Evolutionary conservation across 2,113 vertebrate species (phyloP).

Genomic region (Podarcis muralis): DNA sequence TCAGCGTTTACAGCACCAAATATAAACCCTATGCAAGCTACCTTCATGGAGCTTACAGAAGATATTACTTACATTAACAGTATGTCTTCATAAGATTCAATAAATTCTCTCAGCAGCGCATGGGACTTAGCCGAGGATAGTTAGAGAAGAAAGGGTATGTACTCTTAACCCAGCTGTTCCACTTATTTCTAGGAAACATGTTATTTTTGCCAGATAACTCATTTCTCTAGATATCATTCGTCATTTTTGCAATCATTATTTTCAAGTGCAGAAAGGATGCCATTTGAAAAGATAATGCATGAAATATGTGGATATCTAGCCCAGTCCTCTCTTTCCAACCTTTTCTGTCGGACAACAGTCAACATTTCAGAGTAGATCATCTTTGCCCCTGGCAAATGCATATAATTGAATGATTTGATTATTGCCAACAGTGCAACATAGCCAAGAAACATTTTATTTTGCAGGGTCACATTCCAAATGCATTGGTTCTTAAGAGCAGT

Average conservation of each 20-base stretch:
- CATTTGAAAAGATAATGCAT: conserved; percentile 6
- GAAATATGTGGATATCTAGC: neutral
- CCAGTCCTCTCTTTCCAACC: neutral
- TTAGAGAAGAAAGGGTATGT: neutral
- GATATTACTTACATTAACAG: conserved; percentile 33
- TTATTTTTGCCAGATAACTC: neutral
- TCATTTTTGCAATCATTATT: conserved; percentile 19
- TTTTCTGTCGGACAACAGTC: neutral
- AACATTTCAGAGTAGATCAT: neutral
- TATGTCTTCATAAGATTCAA: neutral
- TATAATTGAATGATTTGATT: neutral
- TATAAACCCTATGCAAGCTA: neutral
- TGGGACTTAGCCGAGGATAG: neutral
- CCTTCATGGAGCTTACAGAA: conserved; percentile 44
- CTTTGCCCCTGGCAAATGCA: neutral
- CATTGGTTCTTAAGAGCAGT: neutral
- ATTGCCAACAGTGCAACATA: neutral
- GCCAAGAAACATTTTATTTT: neutral
- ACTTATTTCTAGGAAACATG: neutral
- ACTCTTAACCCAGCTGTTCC: neutral
- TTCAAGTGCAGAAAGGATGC: neutral
- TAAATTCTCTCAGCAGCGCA: neutral
- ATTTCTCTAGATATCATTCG: conserved; percentile 5
- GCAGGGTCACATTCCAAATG: neutral
- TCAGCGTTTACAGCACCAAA: neutral